Evolutionary conservation across 2,113 vertebrate genomes (phyloP).

Genomic region (Neopipo cinnamomea): DNA sequence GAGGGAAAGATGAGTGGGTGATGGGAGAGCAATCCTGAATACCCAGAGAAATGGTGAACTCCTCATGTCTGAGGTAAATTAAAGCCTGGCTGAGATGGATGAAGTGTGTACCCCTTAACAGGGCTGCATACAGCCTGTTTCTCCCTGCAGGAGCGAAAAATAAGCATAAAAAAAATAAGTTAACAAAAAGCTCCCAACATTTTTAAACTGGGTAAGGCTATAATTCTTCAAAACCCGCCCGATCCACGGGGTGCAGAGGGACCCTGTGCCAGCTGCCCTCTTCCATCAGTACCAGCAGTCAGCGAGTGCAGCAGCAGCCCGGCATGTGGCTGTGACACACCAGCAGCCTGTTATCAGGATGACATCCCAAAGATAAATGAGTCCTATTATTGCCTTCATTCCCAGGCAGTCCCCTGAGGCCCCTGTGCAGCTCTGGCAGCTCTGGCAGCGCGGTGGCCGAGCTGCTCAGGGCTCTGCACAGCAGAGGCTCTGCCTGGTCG

Average conservation of each 20-base stretch:
- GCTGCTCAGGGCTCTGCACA: background rate
- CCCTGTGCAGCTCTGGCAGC: background rate
- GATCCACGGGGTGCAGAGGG: background rate
- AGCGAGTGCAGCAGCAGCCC: rapidly evolving
- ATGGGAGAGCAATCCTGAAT: background rate
- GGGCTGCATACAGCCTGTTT: background rate
- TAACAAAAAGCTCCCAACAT: background rate
- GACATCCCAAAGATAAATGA: background rate
- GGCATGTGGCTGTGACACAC: rapidly evolving
- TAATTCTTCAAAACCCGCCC: background rate
- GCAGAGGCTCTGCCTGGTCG: rapidly evolving
- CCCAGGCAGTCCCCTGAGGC: background rate
- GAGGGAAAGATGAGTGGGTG: background rate
- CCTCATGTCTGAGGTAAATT: background rate
- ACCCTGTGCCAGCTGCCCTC: background rate
- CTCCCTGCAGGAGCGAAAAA: background rate
- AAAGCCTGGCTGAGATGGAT: background rate
- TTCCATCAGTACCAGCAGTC: background rate
- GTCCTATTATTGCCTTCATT: background rate
- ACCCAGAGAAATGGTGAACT: background rate
- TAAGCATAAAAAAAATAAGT: background rate
- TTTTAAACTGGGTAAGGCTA: background rate
- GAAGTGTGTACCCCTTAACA: too few species aligned
- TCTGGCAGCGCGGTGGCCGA: rapidly evolving
- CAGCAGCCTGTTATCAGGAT: background rate